Conservation (phyloP, 2,797 vertebrate genomes). For the Leptatherina wallacei region DNA sequence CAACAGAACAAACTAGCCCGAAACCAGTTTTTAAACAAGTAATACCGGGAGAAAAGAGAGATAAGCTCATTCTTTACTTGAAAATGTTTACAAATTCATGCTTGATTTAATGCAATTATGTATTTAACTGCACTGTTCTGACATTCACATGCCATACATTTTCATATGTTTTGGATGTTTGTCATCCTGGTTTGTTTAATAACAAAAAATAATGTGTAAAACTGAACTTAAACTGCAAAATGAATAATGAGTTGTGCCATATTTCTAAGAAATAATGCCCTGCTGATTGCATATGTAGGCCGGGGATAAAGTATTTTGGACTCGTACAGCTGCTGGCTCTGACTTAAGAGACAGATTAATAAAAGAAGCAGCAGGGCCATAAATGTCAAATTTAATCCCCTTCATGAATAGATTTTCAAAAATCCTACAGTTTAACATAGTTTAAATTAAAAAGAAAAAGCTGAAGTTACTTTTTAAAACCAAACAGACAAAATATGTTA, state of each 20-base stretch:
- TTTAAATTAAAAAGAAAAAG: neutral
- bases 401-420: constrained; percentile 3
- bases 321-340: constrained; percentile 18
- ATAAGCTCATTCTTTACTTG: neutral
- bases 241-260: constrained; percentile 9
- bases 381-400: constrained; percentile 3
- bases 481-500: constrained; percentile 6
- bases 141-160: neutral
- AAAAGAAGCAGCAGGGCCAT: neutral
- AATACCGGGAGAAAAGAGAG: neutral
- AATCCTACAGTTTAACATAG: neutral
- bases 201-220: constrained; percentile 15
- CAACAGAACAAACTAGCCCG: neutral
- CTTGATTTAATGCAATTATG: neutral
- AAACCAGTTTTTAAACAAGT: neutral
- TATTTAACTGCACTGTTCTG: neutral
- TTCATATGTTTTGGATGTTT: constrained; percentile 1
- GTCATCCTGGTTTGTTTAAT: constrained; percentile 22
- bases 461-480: neutral
- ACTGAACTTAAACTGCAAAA: constrained; percentile 15
- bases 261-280: constrained; percentile 19
- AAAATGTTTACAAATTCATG: neutral
- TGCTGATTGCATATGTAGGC: neutral
- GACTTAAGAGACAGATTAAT: constrained; percentile 18
- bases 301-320: constrained; percentile 12